Conservation (phyloP, 35 echinoderm and acorn worm genomes). For the Holothuria glaberrima region DNA sequence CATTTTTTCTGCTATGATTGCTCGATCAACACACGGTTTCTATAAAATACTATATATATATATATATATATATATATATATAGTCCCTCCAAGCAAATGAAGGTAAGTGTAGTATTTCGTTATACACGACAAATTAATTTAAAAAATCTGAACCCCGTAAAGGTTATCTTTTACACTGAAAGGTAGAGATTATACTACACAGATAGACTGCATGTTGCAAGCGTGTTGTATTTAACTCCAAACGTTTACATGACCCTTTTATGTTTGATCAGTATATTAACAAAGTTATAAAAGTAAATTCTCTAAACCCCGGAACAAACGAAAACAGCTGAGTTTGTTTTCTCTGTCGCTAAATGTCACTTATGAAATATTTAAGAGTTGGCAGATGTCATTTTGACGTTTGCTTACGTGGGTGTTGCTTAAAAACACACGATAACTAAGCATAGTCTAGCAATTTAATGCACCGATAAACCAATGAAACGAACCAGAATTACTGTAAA, state of each 20-base stretch:
- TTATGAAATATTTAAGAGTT: conserved; percentile 2
- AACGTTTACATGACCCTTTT: neutral
- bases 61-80: too few relatives aligned
- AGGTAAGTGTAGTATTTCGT: too few relatives aligned
- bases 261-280: neutral
- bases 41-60: too few relatives aligned
- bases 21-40: too few relatives aligned
- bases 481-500: too few relatives aligned
- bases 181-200: neutral
- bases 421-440: neutral
- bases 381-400: neutral
- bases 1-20: too few relatives aligned
- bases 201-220: neutral
- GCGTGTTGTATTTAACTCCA: neutral
- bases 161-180: neutral
- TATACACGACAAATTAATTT: too few relatives aligned
- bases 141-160: too few relatives aligned
- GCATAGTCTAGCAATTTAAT: neutral
- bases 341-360: conserved; percentile 13
- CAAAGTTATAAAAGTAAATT: neutral
- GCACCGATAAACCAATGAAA: too few relatives aligned
- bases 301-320: neutral
- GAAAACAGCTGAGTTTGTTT: conserved; percentile 33
- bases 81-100: too few relatives aligned
- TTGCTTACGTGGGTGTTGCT: neutral